Evolutionary conservation across 1,140 invertebrate species (phyloP).

Genomic region (Ceratoteleas bidentatus): DNA sequence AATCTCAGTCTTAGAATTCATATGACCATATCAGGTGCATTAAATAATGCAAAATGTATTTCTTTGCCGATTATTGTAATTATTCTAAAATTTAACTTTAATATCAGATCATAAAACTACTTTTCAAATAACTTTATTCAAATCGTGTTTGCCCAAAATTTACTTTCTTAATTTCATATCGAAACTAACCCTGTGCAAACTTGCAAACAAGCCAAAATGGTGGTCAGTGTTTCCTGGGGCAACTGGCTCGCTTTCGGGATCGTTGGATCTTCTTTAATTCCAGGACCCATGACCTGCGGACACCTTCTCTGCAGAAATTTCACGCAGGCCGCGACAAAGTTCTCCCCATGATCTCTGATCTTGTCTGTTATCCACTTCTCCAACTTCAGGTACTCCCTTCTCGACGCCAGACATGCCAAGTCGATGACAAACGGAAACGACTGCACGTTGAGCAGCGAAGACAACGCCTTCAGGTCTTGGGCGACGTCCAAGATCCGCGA

Average conservation of each 20-base stretch:
- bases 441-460: slow-evolving; percentile 94
- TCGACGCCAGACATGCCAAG: slow-evolving; percentile 96
- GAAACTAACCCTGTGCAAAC: slow-evolving; percentile 83
- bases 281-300: slow-evolving; percentile 89
- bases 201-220: slow-evolving; percentile 93
- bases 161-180: no score
- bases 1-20: no score
- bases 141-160: no score
- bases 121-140: no score
- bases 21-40: no score
- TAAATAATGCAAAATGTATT: no score
- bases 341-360: slow-evolving; percentile 96
- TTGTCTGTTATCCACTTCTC: slow-evolving; percentile 99
- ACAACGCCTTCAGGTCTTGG: slow-evolving; percentile 97
- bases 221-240: slow-evolving; percentile 93
- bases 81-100: no score
- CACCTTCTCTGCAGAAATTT: slow-evolving; percentile 93
- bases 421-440: slow-evolving; percentile 98
- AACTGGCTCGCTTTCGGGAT: slow-evolving; percentile 91
- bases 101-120: no score
- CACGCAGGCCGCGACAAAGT: slow-evolving; percentile 91
- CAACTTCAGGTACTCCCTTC: slow-evolving; percentile 97
- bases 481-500: slow-evolving; percentile 98
- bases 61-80: no score
- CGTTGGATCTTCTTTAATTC: slow-evolving; percentile 89